phyloP scores from a whole-genome alignment of 2,113 vertebrate species.

The Pluvialis apricaria region DNA sequence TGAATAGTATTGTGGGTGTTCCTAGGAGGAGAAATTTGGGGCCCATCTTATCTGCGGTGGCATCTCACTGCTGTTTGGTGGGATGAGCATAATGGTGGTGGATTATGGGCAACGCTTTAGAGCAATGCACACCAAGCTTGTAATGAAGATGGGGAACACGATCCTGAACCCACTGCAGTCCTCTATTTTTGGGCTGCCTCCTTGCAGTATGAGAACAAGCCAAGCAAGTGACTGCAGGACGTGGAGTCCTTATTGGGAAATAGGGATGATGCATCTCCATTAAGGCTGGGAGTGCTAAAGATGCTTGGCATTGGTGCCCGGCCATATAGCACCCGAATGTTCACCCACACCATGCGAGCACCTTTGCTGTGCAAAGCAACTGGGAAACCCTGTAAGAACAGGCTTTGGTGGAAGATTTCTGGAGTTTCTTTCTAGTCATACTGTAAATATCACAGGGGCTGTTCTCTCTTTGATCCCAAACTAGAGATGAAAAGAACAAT shows the following conservation, averaged over 20 bases:
- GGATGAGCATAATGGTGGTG: fast-evolving
- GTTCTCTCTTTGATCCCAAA: conserved; percentile 26
- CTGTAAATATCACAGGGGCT: neutral
- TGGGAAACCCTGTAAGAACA: neutral
- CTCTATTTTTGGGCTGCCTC: neutral
- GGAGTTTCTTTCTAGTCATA: neutral
- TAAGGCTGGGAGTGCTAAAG: neutral
- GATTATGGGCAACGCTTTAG: neutral
- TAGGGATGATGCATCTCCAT: neutral
- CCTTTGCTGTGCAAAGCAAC: neutral
- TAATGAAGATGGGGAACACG: neutral
- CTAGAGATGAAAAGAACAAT: conserved; percentile 19
- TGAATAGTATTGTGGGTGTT: neutral
- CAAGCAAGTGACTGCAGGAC: neutral
- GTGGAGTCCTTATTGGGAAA: neutral
- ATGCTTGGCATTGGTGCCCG: neutral
- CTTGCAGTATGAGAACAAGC: neutral
- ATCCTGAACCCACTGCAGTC: neutral
- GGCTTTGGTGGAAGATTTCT: neutral
- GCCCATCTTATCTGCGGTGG: fast-evolving
- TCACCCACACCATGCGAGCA: fast-evolving
- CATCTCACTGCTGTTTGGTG: neutral
- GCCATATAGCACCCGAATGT: fast-evolving
- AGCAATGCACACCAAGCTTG: neutral
- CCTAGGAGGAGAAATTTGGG: neutral